Conservation (phyloP, 2,797 vertebrate species). For the Fratercula arctica region DNA sequence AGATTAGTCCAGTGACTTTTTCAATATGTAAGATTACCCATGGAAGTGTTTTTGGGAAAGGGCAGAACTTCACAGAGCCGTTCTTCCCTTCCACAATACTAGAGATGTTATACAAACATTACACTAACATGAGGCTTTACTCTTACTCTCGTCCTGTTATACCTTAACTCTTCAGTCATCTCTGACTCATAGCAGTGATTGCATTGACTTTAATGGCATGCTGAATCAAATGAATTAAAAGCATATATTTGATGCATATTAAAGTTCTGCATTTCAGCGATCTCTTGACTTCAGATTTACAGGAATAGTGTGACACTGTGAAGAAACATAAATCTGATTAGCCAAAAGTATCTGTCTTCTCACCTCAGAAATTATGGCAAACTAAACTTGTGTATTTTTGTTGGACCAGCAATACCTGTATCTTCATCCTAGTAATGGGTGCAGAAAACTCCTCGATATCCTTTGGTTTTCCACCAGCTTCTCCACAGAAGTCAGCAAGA, state of each 20-base stretch:
- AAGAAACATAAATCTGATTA: not conserved
- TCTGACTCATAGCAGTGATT: not conserved
- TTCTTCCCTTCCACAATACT: conserved; percentile 20
- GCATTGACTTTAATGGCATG: not conserved
- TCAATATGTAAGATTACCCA: conserved; percentile 12
- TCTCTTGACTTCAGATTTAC: not conserved
- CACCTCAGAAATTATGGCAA: not conserved
- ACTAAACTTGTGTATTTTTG: not conserved
- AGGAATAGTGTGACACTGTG: not conserved
- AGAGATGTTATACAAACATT: not conserved
- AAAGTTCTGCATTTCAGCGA: not conserved
- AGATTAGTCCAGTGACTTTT: conserved; percentile 30
- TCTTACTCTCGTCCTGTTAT: not conserved
- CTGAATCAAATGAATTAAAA: not conserved
- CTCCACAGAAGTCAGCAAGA: not conserved
- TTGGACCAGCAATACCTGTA: not conserved
- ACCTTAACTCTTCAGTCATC: not conserved
- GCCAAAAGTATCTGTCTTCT: not conserved
- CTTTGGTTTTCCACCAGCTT: not conserved
- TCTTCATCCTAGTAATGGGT: not conserved
- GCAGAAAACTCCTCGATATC: not conserved
- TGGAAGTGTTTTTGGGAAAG: conserved; percentile 3
- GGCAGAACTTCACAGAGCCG: not conserved
- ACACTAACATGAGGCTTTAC: not conserved
- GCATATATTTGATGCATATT: not conserved